phyloP scores from a whole-genome alignment of 2,113 vertebrate species.

The Crotalus viridis region DNA sequence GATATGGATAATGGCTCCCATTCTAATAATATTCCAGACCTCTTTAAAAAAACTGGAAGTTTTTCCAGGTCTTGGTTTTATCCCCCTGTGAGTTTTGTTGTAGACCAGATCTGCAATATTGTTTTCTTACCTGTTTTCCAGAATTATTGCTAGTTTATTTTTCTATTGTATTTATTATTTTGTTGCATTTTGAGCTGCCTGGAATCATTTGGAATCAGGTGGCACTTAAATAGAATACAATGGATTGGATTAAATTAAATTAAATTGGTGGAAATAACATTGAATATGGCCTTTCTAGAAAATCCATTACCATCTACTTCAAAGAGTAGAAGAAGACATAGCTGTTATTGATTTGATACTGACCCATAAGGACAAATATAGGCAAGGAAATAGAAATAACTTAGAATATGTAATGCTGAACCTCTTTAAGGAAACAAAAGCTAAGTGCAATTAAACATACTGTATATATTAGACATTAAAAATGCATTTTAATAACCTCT shows the following conservation, averaged over 20 bases:
- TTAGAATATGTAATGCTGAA: not conserved
- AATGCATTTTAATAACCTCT: not conserved
- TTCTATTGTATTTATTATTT: not conserved
- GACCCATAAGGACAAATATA: not conserved
- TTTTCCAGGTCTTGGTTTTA: not conserved
- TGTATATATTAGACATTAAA: not conserved
- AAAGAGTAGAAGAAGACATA: not conserved
- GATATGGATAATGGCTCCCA: not conserved
- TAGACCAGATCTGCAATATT: not conserved
- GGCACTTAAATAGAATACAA: not conserved
- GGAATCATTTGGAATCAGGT: not conserved
- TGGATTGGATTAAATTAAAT: not conserved
- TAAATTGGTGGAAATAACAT: not conserved
- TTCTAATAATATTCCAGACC: not conserved
- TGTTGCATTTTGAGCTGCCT: not conserved
- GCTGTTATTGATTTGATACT: not conserved
- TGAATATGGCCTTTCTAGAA: not conserved
- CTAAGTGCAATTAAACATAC: not conserved
- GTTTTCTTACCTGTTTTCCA: not conserved
- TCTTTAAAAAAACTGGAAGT: not conserved
- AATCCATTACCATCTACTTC: not conserved
- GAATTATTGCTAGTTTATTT: not conserved
- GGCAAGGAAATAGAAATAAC: not conserved
- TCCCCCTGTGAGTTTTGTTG: not conserved
- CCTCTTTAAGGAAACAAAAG: not conserved